Evolutionary conservation across 2,113 vertebrate species (phyloP), one percentile per base, ranked within the genome.

Genomic region (Astur gentilis): DNA sequence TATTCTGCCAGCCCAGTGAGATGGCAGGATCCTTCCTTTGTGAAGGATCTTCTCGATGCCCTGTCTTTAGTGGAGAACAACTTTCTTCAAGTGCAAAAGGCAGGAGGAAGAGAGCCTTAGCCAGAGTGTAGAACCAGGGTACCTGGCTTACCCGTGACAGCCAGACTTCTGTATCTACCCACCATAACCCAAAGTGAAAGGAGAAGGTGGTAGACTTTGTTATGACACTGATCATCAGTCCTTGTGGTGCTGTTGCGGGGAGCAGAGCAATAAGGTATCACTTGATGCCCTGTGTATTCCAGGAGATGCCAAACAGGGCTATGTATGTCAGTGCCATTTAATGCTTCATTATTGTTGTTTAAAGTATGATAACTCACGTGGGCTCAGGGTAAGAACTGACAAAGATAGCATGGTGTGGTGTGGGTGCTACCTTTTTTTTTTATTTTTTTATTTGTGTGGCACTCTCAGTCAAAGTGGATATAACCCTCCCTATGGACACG

Each of bases 61-160:
- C 9, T 67, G 11, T 82, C 32, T 76, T 69, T 58, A 42, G 29
- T 31, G 78, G 13, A 62, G 62, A 64, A 13, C 14, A 65, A 16
- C 44, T 85, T 92, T 29, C 18, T 76, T 85, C 14, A 67, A 13
- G 32, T 81, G 64, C 36, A 16, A 31, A 55, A 42, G 13, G 58
- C 10, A 40, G 38, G 23, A 78, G 38, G 31, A 55, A 52, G 50
- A 54, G 72, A 64, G 14, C 40, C 36, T 62, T 72, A 77, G 20
- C 62, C 6, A 42, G 29, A 13, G 31, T 32, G 31, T 71, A 58
- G 34, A 65, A 60, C 11, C 23, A 27, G 14, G 16, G 10, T 70
- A 40, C 17, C 34, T 42, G 14, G 50, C 20, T 32, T 67, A 0
- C 38, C 20, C 0, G 0, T 61, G 22, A 16, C 36, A 50, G 27